Base-by-base conservation (phyloP, 1,140 invertebrate genomes). In the Diorhabda elongata region DNA sequence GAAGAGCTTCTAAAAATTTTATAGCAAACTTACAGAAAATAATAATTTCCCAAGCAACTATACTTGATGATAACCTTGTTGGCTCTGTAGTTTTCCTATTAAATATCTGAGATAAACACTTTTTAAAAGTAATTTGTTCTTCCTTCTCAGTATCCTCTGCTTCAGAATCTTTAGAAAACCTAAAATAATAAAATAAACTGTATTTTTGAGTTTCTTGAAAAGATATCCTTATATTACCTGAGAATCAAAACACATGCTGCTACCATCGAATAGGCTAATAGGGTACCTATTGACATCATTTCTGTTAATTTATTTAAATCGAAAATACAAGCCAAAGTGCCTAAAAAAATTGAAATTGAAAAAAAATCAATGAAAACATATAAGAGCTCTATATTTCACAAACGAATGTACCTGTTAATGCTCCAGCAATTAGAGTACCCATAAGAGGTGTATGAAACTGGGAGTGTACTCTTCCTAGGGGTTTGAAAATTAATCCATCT, bases 241-340 rank as follows among this genome's bases (percentile, higher is more conserved):
- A 95, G 80, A 74, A 95, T 85, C 3, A 95, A 82, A 2, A 95
- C 91, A 78, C 90, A 94, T 11, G 89, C 85, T n/a, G 91, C 90
- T 2, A 95, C 93, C 74, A 95, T 88, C 0, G 91, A 91, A 81
- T 95, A 95, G 9, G 93, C 92, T 62, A 94, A 79, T 4, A 95
- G 79, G 2, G 93, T 95, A 59, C 93, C 93, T 75, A 95, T 94
- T 4, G 91, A 92, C 91, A 95, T 93, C 91, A 95, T 94, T 69
- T 92, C 89, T 11, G 94, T 87, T 2, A 95, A 81, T 76, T 91
- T 88, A 45, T 85, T 83, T 2, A 94, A 80, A 72, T 94, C 87
- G 77, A 95, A 94, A 58, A 95, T 79, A 68, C 89, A 86, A 5
- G 92, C 91, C 80, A 95, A 84, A 9, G 89, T 69, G 59, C 88